A percentile compares a stretch with the other conserved stretches of the same genome.
phyloP scores from a whole-genome alignment of 2,113 vertebrate species.

The Sterrhoptilus dennistouni region DNA sequence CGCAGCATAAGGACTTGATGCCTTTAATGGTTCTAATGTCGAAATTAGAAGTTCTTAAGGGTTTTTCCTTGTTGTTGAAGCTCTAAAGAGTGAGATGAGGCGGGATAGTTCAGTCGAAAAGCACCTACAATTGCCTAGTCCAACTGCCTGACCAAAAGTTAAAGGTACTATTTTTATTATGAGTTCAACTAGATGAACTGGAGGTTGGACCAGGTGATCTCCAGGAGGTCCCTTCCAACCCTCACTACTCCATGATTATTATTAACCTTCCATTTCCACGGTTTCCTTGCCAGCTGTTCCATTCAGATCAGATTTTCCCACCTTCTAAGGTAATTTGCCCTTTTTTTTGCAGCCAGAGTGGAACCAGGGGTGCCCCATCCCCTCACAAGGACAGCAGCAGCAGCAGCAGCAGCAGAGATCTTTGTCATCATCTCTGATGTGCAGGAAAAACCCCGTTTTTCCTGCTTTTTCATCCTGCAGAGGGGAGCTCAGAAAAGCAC shows the following conservation, averaged over 20 bases:
- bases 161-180: neutral
- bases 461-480: neutral
- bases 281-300: neutral
- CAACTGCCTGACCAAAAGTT: neutral
- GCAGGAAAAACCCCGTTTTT: accelerated
- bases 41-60: accelerated
- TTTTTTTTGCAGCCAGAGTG: neutral
- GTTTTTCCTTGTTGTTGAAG: neutral
- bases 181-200: neutral
- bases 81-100: neutral
- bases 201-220: neutral
- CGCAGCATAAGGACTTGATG: accelerated
- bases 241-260: neutral
- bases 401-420: neutral
- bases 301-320: neutral
- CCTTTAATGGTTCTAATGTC: accelerated
- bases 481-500: neutral
- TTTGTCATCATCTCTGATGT: accelerated
- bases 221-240: neutral
- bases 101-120: neutral
- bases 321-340: neutral
- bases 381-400: accelerated
- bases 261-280: neutral
- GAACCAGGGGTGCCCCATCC: neutral
- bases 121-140: neutral